Percentiles rank a stretch among this genome's conserved stretches.
Conservation (phyloP, 2,888 invertebrate genomes). For the Nyleta sp. region DNA sequence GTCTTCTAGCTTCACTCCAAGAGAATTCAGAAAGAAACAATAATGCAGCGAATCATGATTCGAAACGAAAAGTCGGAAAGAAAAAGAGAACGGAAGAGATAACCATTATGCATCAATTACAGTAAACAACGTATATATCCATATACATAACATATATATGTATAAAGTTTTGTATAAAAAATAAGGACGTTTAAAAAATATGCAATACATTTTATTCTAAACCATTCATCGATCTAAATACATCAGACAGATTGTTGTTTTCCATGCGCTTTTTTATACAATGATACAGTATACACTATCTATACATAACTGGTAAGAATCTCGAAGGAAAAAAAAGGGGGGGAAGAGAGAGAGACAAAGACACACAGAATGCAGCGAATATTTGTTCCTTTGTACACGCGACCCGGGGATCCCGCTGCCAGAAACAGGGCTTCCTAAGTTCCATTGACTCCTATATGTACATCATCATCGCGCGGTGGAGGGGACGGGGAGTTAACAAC, state of each 20-base stretch:
- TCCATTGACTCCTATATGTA: slow-evolving; percentile 34
- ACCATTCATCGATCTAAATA: slow-evolving; percentile 56
- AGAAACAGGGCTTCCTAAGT: background rate
- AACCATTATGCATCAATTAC: slow-evolving; percentile 50
- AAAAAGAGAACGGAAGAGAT: slow-evolving; percentile 10
- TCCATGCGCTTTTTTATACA: slow-evolving; percentile 49
- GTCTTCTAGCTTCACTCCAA: slow-evolving; percentile 12
- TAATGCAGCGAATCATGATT: background rate
- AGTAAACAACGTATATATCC: slow-evolving; percentile 52
- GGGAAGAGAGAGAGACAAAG: slow-evolving; percentile 27
- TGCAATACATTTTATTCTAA: slow-evolving; percentile 62
- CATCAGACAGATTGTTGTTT: slow-evolving; percentile 41
- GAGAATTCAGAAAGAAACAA: background rate
- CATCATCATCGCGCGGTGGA: background rate
- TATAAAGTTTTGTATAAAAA: slow-evolving; percentile 64
- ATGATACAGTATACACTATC: slow-evolving; percentile 51
- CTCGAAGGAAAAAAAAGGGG: slow-evolving; percentile 29
- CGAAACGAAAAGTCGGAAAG: slow-evolving; percentile 6
- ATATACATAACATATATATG: slow-evolving; percentile 49
- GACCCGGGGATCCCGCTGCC: slow-evolving; percentile 5
- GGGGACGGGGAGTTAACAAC: slow-evolving; percentile 12
- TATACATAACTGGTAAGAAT: slow-evolving; percentile 59
- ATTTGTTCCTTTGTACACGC: slow-evolving; percentile 43
- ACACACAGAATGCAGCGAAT: slow-evolving; percentile 41
- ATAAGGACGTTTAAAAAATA: slow-evolving; percentile 61